A percentile compares a stretch with the other conserved stretches of the same genome.
Conservation (phyloP, 2,113 vertebrate species). For the Trichechus manatus region DNA sequence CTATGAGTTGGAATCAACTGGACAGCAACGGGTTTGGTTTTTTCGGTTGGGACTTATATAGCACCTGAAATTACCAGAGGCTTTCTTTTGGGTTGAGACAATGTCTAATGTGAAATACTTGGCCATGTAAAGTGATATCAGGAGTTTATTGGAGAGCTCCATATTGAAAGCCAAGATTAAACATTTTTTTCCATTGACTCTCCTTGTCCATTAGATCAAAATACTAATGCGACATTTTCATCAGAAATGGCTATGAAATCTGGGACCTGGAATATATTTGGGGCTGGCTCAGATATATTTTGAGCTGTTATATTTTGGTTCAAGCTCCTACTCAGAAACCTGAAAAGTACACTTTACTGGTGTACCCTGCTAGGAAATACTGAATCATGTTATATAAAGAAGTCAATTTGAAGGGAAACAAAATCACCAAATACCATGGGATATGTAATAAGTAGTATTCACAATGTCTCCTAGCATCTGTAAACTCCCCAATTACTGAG, state of each 20-base stretch:
- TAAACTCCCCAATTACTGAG: background rate
- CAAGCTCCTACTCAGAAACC: background rate
- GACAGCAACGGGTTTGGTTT: no score
- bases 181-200: background rate
- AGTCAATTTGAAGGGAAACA: background rate
- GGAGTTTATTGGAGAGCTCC: slow-evolving; percentile 48
- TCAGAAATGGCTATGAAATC: background rate
- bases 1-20: no score
- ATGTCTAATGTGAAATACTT: slow-evolving; percentile 18
- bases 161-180: background rate
- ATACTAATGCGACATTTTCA: slow-evolving; percentile 15
- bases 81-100: background rate
- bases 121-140: background rate
- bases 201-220: background rate
- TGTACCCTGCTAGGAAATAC: background rate
- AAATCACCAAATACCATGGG: background rate
- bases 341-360: background rate
- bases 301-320: slow-evolving; percentile 1
- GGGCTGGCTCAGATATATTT: background rate
- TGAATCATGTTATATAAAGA: background rate
- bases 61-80: background rate
- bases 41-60: background rate
- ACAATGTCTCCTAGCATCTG: background rate
- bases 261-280: background rate
- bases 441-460: background rate